phyloP scores from a whole-genome alignment of 2,888 invertebrate genomes.

The Danaus chrysippus region DNA sequence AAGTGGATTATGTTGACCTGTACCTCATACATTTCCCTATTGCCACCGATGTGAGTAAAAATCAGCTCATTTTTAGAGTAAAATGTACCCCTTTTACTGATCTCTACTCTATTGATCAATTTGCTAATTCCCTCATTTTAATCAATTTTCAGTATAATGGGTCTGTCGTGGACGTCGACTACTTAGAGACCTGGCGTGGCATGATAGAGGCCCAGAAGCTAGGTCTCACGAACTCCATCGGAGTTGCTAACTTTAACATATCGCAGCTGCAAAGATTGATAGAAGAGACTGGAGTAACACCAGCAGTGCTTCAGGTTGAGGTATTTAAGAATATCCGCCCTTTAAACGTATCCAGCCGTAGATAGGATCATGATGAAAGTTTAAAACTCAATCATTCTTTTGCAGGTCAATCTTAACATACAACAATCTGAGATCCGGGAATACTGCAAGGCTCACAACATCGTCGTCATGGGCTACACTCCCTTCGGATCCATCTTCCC shows the following conservation, averaged over 20 bases:
- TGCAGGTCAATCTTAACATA: conserved; percentile 80
- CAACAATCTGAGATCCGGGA: conserved; percentile 83
- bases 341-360: not conserved
- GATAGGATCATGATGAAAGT: not conserved
- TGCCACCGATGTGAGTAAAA: conserved; percentile 42
- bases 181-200: conserved; percentile 83
- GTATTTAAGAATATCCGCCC: too few species aligned
- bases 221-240: conserved; percentile 83
- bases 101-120: too few species aligned
- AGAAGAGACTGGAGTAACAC: conserved; percentile 45
- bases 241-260: conserved; percentile 88
- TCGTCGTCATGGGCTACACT: conserved; percentile 85
- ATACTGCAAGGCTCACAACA: conserved; percentile 81
- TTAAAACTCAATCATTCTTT: too few species aligned
- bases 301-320: conserved; percentile 79
- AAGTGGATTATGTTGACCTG: conserved; percentile 52
- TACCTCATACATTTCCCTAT: conserved; percentile 61
- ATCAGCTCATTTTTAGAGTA: not conserved
- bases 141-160: conserved; percentile 42
- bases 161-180: conserved; percentile 74
- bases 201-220: conserved; percentile 82
- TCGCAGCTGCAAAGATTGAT: conserved; percentile 82
- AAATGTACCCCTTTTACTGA: too few species aligned
- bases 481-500: conserved; percentile 81
- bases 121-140: too few species aligned